Base-by-base conservation (phyloP, 1,140 invertebrate species). In the Drosophila melanica region DNA sequence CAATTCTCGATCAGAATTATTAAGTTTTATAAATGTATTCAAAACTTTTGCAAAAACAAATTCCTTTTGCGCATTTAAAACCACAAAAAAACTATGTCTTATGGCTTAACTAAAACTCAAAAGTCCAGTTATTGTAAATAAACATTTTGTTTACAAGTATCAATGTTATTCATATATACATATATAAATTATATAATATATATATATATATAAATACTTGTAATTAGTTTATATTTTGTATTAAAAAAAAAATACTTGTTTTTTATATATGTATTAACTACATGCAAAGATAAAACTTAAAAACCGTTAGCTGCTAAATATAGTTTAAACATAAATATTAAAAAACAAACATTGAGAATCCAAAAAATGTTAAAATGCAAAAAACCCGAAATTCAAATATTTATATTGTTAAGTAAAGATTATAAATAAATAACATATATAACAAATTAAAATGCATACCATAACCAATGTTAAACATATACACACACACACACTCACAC, bases 151-250 rank as follows among this genome's bases (percentile, higher is more conserved):
- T 74, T 70, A n/a, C 69, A 44, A 14, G 7, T 41, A 69, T 62
- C 53, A 60, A 69, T 47, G 37, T 72, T 72, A 57, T 59, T 37
- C 60, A 66, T 53, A 59, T 12, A 66, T n/a, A 70, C 39, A 69
- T 57, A 20, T 27, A 57, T 48, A 37, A 9, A 59, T 27, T 41
- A 73, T 54, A 42, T 30, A 55, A 55, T 6, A 27, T 35, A 48
- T 45, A 41, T 75, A 72, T 75, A 72, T 78, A 68, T 68, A 72
- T 66, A 57, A 68, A 75, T 89, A 80, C 59, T 86, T 90, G 77
- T 90, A 85, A 90, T 90, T 90, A 90, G 87, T 77, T 77, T 70
- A 70, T 77, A 75, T 90, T 90, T 90, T 90, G 77, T 90, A 90
- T 80, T 58, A 75, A 45, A 75, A 48, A 41, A 27, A 72, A 70